Evolutionary conservation across 2,888 invertebrate species (phyloP).

Genomic region (Cremastinae sp.): DNA sequence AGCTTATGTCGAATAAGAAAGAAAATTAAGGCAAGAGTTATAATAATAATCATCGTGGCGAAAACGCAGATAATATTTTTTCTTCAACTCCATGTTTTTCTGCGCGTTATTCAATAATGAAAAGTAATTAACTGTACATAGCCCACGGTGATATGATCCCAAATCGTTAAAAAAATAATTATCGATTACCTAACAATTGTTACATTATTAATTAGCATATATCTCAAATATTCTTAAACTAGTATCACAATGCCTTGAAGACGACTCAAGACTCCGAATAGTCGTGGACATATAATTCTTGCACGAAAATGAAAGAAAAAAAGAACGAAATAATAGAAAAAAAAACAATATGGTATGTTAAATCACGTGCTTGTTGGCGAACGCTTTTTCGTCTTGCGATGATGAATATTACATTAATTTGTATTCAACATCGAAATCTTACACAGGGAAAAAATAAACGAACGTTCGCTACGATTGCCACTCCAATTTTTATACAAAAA

Average conservation of each 20-base stretch:
- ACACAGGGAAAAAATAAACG: conserved; percentile 1
- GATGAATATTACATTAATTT: conserved; percentile 31
- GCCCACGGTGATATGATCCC: conserved; percentile 68
- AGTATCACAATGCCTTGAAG: conserved; percentile 78
- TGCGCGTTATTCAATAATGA: conserved; percentile 22
- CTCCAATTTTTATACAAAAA: not conserved
- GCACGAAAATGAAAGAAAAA: conserved; percentile 32
- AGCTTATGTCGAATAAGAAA: conserved; percentile 18
- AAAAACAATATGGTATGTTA: conserved; percentile 15
- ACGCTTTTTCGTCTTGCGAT: conserved; percentile 12
- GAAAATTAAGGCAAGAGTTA: conserved; percentile 26
- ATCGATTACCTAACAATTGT: conserved; percentile 64
- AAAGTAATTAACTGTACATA: conserved; percentile 62
- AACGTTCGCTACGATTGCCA: conserved; percentile 7
- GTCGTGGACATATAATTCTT: conserved; percentile 68
- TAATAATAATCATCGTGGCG: conserved; percentile 37
- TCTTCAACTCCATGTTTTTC: conserved; percentile 22
- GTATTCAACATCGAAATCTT: conserved; percentile 37
- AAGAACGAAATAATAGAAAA: conserved; percentile 1
- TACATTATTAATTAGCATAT: conserved; percentile 58
- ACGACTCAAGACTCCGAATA: conserved; percentile 76
- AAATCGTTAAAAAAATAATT: conserved; percentile 71
- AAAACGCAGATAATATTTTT: conserved; percentile 24
- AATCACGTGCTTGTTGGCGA: conserved; percentile 32
- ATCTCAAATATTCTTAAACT: conserved; percentile 71